Percentiles rank a stretch among this genome's conserved stretches.
phyloP scores from a whole-genome alignment of 2,113 vertebrate species.

The Bucco capensis region DNA sequence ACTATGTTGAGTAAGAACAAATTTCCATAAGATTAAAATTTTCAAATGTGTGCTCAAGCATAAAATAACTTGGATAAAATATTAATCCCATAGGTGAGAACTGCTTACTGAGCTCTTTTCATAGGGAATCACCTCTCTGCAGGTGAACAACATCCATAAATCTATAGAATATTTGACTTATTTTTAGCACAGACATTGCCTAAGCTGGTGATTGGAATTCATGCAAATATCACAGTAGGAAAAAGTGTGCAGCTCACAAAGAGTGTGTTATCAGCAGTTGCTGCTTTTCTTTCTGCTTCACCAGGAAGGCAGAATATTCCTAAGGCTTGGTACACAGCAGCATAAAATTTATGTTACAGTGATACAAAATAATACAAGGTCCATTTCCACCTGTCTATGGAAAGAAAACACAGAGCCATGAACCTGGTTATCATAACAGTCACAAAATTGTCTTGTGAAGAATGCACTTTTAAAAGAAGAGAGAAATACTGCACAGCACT shows the following conservation, averaged over 20 bases:
- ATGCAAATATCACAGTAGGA: not conserved
- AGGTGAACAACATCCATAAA: not conserved
- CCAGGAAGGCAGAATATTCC: not conserved
- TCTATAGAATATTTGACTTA: not conserved
- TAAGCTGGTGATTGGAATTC: not conserved
- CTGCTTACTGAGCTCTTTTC: not conserved
- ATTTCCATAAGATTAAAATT: not conserved
- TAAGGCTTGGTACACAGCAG: not conserved
- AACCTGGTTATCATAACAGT: not conserved
- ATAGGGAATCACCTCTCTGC: not conserved
- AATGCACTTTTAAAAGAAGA: not conserved
- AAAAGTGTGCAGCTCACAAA: not conserved
- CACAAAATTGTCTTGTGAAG: not conserved
- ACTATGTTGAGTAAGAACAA: not conserved
- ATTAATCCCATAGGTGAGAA: constrained; percentile 11
- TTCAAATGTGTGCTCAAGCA: not conserved
- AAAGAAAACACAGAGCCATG: not conserved
- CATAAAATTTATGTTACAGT: not conserved
- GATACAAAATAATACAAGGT: not conserved
- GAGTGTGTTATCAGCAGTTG: not conserved
- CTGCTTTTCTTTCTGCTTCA: not conserved
- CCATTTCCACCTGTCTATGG: not conserved
- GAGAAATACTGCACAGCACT: not conserved
- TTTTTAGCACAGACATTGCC: not conserved
- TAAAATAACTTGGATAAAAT: constrained; percentile 37